Evolutionary conservation across 1,140 invertebrate species (phyloP), one percentile per base, ranked within the genome.

Genomic region (Galleria mellonella): DNA sequence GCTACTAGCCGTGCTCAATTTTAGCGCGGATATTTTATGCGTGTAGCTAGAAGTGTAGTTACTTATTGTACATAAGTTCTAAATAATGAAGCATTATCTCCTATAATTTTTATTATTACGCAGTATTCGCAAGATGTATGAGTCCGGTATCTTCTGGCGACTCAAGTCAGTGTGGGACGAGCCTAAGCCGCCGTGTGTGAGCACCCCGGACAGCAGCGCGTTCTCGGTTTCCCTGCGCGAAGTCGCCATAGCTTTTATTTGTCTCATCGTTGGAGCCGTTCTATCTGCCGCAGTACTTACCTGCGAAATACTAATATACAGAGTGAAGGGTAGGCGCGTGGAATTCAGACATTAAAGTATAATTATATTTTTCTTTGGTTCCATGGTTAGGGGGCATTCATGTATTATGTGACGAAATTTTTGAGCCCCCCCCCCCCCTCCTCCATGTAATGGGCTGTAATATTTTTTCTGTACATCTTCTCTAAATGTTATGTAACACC

Each of bases 141-240:
- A 89, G 55, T 55, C 72, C 0, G 88, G 89, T 7, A 57, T 89
- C 1, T 84, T 88, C 56, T 62, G 68, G 0, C 81, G 87, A 33
- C 72, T 89, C 12, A 75, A 70, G 23, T 77, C 72, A 15, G 44
- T 82, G 8, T 89, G 88, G 87, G 87, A 89, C 52, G 85, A 79
- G 9, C 68, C 73, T 0, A 87, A 84, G 47, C 88, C 88, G 3
- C 72, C 62, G 0, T 89, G 89, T 49, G 78, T 87, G 1, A 73
- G 77, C 31, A 86, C 78, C 27, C 75, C 86, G 0, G 84, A 88
- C 47, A 67, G 75, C 7, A 79, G 72, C 9, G 62, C 87, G 30
- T 78, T 88, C 32, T 73, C 72, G n/a, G 88, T 89, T 9, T 72
- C 72, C 47, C 55, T 87, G 2, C 44, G 47, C 1, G 77, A 86